phyloP scores from a whole-genome alignment of 2,113 vertebrate genomes.

The Gila orcuttii region DNA sequence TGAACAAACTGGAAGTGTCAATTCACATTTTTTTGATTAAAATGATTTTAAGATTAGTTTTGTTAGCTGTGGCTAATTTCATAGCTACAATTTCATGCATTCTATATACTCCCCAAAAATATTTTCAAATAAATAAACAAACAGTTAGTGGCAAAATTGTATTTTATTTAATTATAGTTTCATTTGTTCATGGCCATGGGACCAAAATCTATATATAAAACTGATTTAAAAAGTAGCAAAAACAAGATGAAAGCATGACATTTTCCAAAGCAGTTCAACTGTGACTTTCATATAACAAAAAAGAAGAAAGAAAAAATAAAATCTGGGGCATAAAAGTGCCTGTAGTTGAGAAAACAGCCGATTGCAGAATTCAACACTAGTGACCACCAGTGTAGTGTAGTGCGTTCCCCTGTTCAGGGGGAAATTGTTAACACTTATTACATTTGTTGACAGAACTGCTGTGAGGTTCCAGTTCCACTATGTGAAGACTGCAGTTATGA shows the following conservation, averaged over 20 bases:
- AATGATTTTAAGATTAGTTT: background rate
- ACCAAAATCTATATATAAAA: background rate
- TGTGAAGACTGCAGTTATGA: background rate
- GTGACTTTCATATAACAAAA: background rate
- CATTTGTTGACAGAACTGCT: slow-evolving; percentile 35
- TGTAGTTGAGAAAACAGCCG: background rate
- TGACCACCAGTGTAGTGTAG: background rate
- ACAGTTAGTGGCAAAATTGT: background rate
- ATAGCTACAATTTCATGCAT: background rate
- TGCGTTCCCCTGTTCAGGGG: background rate
- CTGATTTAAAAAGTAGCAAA: background rate
- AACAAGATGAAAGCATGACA: background rate
- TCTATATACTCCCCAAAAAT: background rate
- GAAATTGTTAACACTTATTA: slow-evolving; percentile 24
- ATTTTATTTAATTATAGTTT: too few relatives aligned
- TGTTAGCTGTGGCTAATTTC: background rate
- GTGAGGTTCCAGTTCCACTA: slow-evolving; percentile 24
- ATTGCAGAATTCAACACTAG: background rate
- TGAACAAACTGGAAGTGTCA: background rate
- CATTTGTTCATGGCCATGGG: background rate
- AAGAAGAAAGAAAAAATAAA: background rate
- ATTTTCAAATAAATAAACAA: background rate
- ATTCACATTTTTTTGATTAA: background rate
- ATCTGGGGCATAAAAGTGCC: background rate
- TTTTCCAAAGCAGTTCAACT: background rate